phyloP scores from a whole-genome alignment of 2,888 invertebrate genomes.

The Anticlea derivata region DNA sequence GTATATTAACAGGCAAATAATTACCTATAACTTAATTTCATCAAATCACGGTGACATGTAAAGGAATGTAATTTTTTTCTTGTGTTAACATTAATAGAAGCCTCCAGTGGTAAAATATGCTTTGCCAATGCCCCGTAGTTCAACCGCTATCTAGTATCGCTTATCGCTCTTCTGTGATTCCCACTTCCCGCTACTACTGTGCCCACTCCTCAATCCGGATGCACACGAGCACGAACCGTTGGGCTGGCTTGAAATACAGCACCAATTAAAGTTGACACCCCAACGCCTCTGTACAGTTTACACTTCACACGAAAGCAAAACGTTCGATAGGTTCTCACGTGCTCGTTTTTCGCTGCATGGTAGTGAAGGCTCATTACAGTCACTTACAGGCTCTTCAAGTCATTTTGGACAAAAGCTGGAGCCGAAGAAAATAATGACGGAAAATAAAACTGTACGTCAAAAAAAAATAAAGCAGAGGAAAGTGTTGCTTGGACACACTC shows the following conservation, averaged over 20 bases:
- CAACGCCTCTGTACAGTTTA: conserved; percentile 67
- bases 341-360: conserved; percentile 41
- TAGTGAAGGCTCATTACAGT: conserved; percentile 32
- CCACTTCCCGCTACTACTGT: conserved; percentile 45
- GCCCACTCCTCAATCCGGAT: conserved; percentile 43
- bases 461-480: no score
- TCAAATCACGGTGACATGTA: no score
- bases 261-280: conserved; percentile 81
- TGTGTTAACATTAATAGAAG: no score
- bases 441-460: no score
- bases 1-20: no score
- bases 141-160: background rate
- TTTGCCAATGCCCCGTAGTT: no score
- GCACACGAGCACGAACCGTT: conserved; percentile 65
- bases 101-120: no score
- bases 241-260: conserved; percentile 71
- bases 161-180: background rate
- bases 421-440: no score
- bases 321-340: conserved; percentile 59
- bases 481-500: no score
- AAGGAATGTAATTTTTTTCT: no score
- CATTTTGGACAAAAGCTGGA: conserved; percentile 5
- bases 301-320: conserved; percentile 64
- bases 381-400: conserved; percentile 29
- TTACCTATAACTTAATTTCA: no score